phyloP scores from a whole-genome alignment of 2,113 vertebrate genomes.

The Cisticola juncidis region DNA sequence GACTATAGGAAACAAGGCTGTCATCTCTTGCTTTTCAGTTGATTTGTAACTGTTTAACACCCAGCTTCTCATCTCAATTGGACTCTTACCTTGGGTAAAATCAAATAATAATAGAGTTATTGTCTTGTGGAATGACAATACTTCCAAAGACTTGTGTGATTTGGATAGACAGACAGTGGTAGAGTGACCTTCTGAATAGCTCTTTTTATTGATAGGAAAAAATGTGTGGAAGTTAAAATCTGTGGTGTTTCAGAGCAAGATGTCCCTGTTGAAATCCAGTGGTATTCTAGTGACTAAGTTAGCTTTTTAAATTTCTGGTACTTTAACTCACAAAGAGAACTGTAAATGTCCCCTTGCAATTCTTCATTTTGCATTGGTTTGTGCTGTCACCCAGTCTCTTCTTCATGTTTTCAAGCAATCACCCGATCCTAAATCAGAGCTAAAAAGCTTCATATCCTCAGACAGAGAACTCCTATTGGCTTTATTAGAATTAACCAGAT shows the following conservation, averaged over 20 bases:
- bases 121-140: not conserved
- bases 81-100: not conserved
- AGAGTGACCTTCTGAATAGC: not conserved
- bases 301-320: not conserved
- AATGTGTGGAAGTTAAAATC: not conserved
- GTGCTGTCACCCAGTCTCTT: not conserved
- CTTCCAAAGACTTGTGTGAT: not conserved
- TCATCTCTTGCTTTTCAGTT: not conserved
- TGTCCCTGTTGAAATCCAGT: not conserved
- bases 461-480: not conserved
- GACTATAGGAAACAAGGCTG: not conserved
- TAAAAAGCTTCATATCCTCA: rapidly evolving
- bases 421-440: not conserved
- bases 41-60: not conserved
- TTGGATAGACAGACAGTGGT: not conserved
- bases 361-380: not conserved
- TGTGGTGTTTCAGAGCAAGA: not conserved
- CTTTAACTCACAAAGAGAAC: not conserved
- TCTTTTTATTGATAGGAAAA: not conserved
- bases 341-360: not conserved
- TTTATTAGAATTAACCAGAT: not conserved
- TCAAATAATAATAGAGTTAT: not conserved
- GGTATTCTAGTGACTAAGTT: not conserved
- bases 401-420: not conserved
- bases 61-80: not conserved